These are phyloP conservation scores for Octomys mimax DNA, from an alignment of 2,797 vertebrate genomes.

Conservation along the genomic window DNA sequence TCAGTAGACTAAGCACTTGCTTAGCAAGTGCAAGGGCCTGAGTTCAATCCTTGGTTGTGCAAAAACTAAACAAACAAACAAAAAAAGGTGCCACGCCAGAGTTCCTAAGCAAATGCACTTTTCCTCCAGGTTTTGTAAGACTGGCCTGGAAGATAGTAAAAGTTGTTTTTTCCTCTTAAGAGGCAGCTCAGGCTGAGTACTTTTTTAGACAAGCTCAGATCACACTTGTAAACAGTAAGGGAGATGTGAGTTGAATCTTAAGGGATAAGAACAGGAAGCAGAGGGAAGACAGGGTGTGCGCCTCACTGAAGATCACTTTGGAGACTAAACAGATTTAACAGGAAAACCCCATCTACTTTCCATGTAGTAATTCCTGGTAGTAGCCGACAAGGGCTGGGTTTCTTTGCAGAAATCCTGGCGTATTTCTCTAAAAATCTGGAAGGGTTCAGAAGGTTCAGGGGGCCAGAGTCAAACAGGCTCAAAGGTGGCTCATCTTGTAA, in stretches of 20 bases:
- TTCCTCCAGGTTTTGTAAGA: not conserved
- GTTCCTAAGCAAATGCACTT: not conserved
- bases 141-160: not conserved
- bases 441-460: not conserved
- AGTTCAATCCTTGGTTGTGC: no score
- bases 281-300: no score
- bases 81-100: not conserved
- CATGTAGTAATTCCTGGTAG: not conserved
- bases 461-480: not conserved
- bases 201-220: not conserved
- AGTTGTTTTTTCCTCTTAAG: not conserved
- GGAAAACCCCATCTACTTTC: not conserved
- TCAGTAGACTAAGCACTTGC: no score
- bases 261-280: not conserved
- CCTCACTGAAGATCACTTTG: not conserved
- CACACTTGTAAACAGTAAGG: not conserved
- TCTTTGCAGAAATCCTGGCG: not conserved
- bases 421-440: not conserved
- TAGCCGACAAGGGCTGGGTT: not conserved
- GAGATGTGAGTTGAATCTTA: not conserved
- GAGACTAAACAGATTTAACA: not conserved
- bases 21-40: no score
- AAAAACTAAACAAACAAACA: no score
- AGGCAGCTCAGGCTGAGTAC: not conserved
- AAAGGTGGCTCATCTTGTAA: not conserved